A percentile compares a stretch with the other conserved stretches of the same genome.
Conservation (phyloP, 2,888 invertebrate species). For the Tethea ocularis region DNA sequence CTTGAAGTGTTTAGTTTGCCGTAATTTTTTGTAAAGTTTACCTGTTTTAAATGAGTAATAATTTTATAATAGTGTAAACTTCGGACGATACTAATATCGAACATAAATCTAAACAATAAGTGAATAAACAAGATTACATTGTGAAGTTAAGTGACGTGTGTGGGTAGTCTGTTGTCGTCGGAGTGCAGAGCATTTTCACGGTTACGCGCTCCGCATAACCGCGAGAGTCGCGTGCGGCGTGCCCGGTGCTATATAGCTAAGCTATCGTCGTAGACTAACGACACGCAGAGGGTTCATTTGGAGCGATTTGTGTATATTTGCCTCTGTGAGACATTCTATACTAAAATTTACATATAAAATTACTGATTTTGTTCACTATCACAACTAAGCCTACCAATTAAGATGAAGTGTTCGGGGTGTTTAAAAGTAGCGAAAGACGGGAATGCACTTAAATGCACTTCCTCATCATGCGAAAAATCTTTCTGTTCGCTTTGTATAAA, state of each 20-base stretch:
- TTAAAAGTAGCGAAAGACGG: not conserved
- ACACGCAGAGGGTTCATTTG: not conserved
- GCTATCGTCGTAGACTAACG: not conserved
- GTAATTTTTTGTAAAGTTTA: not conserved
- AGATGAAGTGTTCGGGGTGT: not conserved
- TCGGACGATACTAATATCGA: not conserved
- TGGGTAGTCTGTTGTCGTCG: not conserved
- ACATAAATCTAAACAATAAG: not conserved
- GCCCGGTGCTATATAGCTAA: not conserved
- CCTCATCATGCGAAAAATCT: constrained; percentile 9
- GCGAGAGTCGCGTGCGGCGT: not conserved
- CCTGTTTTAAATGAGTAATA: not conserved
- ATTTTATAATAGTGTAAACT: not conserved
- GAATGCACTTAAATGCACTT: constrained; percentile 8
- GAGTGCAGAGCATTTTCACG: not conserved
- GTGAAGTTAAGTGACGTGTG: not conserved
- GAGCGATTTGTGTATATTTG: not conserved
- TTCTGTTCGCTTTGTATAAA: constrained; percentile 11
- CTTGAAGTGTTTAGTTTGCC: not conserved
- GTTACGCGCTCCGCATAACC: not conserved
- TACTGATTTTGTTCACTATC: not conserved
- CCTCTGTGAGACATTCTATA: not conserved
- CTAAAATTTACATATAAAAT: not conserved
- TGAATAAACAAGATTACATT: not conserved
- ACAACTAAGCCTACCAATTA: not conserved